phyloP scores from a whole-genome alignment of 2,113 vertebrate species.

The Jacana jacana region DNA sequence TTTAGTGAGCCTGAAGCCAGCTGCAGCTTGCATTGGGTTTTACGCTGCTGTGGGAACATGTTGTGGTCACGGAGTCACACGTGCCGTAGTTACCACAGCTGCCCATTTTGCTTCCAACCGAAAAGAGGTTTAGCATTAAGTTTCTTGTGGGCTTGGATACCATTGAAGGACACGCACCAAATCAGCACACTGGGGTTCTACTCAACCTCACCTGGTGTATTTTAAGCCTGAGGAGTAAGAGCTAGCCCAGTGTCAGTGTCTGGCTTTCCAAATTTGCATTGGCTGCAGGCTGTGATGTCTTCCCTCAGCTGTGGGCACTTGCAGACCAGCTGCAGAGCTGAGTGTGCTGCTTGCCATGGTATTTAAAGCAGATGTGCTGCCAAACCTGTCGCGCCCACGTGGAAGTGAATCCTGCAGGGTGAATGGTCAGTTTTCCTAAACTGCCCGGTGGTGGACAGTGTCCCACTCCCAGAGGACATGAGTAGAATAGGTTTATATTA shows the following conservation, averaged over 20 bases:
- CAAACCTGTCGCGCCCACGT: no score
- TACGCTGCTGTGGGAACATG: accelerated
- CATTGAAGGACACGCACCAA: accelerated
- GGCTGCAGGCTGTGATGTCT: neutral
- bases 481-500: neutral
- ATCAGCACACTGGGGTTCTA: neutral
- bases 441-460: neutral
- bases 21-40: neutral
- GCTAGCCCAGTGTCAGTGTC: neutral
- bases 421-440: neutral
- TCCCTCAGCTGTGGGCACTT: neutral
- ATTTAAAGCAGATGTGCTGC: neutral
- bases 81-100: neutral
- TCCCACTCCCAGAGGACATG: neutral
- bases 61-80: neutral
- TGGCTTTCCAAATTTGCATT: neutral
- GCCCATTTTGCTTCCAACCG: neutral
- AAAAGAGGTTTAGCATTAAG: neutral
- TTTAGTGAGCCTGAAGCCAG: neutral
- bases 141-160: neutral
- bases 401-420: neutral
- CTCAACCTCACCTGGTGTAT: neutral
- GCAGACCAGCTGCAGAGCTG: neutral
- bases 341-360: neutral
- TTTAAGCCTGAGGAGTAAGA: neutral